Evolutionary conservation across 2,888 invertebrate species (phyloP), one percentile per base, ranked within the genome.

Genomic region (Sialis lutaria): DNA sequence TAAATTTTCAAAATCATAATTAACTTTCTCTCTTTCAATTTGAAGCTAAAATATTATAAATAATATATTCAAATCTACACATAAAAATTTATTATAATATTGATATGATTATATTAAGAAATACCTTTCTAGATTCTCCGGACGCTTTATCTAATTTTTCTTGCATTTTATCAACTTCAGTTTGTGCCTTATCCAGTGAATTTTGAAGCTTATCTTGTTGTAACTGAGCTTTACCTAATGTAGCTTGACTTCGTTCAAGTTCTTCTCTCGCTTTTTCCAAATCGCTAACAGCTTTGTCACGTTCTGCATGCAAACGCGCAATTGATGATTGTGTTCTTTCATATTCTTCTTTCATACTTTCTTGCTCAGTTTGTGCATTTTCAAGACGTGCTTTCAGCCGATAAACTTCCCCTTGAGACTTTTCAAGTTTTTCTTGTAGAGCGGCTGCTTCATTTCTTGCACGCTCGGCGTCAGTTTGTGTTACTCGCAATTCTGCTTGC

Each of bases 371-470:
- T 71, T 91, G 90, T 64, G 91, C 90, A 70, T 92, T 92, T 71
- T 92, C 92, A 59, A 92, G 72, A 61, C 91, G 84, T 39, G 92
- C 92, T 65, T 92, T 92, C 56, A 92, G 73, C 64, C 92, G 80
- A 61, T 92, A 92, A 35, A 93, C 90, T 66, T 93, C 92, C 51
- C 92, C 92, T 66, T 92, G 92, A 48, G 89, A 88, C 68, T 91
- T 90, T 63, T 92, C 92, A 51, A 92, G 67, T 69, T 92, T 92
- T 59, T 92, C 92, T 63, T 92, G 92, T 49, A 91, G 69, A 10
- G 80, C 83, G 43, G 85, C 77, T 1, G 88, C 82, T 63, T 91
- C 90, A 33, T 80, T 74, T 50, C 85, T 76, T 42, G 87, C 82
- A 60, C 92, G 74, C 58, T 92, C 92, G 54, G 85, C 87, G 63